Conservation (phyloP, 2,888 invertebrate species). For the Agonopterix arenella region DNA sequence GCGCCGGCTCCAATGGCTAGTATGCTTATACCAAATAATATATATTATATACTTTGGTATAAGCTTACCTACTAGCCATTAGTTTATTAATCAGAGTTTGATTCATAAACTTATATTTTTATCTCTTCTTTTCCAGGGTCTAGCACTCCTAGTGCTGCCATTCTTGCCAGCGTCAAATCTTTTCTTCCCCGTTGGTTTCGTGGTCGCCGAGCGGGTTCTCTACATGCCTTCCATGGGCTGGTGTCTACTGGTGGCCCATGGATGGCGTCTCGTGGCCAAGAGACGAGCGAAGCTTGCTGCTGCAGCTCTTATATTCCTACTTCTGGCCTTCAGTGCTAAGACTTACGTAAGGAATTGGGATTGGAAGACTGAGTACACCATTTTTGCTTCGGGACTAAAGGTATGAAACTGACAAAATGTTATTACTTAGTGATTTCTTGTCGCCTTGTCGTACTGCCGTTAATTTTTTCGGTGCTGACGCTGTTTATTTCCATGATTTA, state of each 20-base stretch:
- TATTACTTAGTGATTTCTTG: too few species aligned
- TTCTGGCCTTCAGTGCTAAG: constrained; percentile 89
- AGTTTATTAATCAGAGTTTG: too few species aligned
- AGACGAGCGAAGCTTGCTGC: constrained; percentile 81
- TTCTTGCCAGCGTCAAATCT: constrained; percentile 97
- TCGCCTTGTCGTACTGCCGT: too few species aligned
- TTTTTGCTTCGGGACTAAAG: constrained; percentile 94
- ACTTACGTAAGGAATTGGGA: constrained; percentile 93
- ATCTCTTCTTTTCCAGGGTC: constrained; percentile 77
- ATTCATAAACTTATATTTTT: too few species aligned
- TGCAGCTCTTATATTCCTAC: constrained; percentile 81
- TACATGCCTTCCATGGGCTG: constrained; percentile 99
- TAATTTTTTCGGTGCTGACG: too few species aligned
- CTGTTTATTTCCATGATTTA: too few species aligned
- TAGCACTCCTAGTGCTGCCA: constrained; percentile 91
- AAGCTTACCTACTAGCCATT: too few species aligned
- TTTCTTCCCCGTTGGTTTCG: constrained; percentile 98
- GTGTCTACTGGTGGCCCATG: constrained; percentile 93
- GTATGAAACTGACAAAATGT: constrained; percentile 23
- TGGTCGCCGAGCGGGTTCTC: constrained; percentile 95
- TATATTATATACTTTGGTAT: too few species aligned
- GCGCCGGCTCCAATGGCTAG: too few species aligned
- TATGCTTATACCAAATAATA: too few species aligned
- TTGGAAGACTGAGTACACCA: constrained; percentile 94
- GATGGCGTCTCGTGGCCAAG: constrained; percentile 83